Evolutionary conservation across 2,888 invertebrate species (phyloP), one percentile per base, ranked within the genome.

Genomic region (Drosophila percnosoma): DNA sequence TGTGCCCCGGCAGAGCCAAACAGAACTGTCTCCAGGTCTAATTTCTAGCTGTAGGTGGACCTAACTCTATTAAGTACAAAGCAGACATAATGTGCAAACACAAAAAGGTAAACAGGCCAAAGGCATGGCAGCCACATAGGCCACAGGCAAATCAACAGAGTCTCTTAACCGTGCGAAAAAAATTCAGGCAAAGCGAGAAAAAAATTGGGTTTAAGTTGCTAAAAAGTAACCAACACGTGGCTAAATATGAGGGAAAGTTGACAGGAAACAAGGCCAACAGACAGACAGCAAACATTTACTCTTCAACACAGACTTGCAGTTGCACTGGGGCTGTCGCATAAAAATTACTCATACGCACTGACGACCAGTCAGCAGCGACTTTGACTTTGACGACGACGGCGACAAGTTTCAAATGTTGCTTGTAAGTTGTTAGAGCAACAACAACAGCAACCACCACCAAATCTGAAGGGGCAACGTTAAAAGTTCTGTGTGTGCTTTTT

Each of bases 261-360:
- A 21, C 1, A 54, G 31, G 10, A 33, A 60, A 40, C 48, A 51
- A 55, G 64, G 29, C 61, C 38, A 63, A 65, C 55, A 65, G 68
- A 60, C 59, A 64, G 52, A 57, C 31, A 18, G 31, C 31, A 57
- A 57, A 68, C 48, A 63, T 34, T 11, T 24, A 24, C 11, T 8
- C 27, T 33, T 27, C 18, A 45, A 59, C 15, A 42, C 60, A 70
- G 67, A 73, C 66, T 18, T 24, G 4, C 24, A 65, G 54, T 49
- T 67, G 49, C 45, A 59, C 48, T 21, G 38, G 53, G 36, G 65
- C 36, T 71, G 48, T 33, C 71, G 66, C 73, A 86, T 78, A 78
- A 76, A 87, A 80, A 90, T 90, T 83, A 88, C 87, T 86, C 90
- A 90, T 90, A 86, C 90, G 90, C 83, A 74, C 51, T 68, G 84